Conservation (phyloP, 1,140 invertebrate genomes). For the Trachelipus rathkii region DNA sequence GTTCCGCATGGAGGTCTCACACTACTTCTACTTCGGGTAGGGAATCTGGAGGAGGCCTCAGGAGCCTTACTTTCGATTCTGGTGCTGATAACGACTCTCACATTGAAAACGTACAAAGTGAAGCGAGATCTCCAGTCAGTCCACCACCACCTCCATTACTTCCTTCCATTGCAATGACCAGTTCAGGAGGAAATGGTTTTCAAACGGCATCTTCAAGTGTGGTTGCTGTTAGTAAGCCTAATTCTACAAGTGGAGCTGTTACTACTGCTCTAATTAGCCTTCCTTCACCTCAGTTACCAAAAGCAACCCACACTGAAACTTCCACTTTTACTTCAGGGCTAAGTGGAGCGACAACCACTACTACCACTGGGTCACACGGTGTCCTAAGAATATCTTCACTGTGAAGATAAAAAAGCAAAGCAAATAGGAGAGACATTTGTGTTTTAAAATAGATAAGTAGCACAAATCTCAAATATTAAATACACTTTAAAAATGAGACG, state of each 20-base stretch:
- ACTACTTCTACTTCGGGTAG: not conserved
- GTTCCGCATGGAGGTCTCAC: not conserved
- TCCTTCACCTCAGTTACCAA: constrained; percentile 2
- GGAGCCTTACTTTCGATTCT: not conserved
- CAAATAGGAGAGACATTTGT: too few species aligned
- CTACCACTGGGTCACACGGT: not conserved
- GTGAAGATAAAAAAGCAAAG: not conserved
- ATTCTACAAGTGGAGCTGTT: not conserved
- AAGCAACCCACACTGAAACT: not conserved
- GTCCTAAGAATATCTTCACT: constrained; percentile 1
- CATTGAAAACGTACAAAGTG: not conserved
- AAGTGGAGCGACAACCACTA: not conserved
- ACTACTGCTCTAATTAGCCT: constrained; percentile 3
- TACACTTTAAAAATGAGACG: too few species aligned
- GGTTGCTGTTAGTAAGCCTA: not conserved
- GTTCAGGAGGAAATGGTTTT: not conserved
- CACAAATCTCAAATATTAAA: too few species aligned
- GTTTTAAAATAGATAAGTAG: too few species aligned
- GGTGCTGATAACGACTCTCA: not conserved
- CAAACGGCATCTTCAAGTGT: not conserved
- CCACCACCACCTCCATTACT: not conserved
- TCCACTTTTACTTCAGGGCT: not conserved
- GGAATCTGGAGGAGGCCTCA: not conserved
- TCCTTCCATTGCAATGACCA: not conserved
- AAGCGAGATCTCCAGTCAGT: not conserved